Percentiles rank a stretch among this genome's conserved stretches.
phyloP scores from a whole-genome alignment of 2,113 vertebrate genomes.

The Ginglymostoma cirratum region DNA sequence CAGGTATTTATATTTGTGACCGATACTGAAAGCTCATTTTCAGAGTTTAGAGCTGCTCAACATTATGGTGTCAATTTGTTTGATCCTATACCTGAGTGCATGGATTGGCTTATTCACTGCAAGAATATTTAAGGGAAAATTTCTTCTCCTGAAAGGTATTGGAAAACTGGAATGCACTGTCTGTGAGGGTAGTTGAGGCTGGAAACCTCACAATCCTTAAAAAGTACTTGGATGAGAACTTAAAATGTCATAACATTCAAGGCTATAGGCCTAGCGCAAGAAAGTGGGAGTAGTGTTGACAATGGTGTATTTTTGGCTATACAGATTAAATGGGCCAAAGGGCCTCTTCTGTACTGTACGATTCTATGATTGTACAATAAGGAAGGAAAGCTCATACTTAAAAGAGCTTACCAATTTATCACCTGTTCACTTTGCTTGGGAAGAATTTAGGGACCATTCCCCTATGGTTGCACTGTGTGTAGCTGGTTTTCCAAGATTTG shows the following conservation, averaged over 20 bases:
- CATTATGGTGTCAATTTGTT: not conserved
- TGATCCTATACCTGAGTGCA: not conserved
- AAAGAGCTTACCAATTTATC: not conserved
- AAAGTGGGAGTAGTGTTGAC: too few relatives aligned
- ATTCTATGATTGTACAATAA: not conserved
- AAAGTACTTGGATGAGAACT: too few relatives aligned
- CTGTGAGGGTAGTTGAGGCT: too few relatives aligned
- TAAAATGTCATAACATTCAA: too few relatives aligned
- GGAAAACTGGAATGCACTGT: too few relatives aligned
- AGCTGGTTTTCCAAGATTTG: not conserved
- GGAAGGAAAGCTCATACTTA: not conserved
- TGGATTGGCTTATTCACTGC: not conserved
- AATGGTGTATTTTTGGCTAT: too few relatives aligned
- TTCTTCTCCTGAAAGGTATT: too few relatives aligned
- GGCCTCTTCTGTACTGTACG: too few relatives aligned
- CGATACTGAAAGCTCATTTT: not conserved
- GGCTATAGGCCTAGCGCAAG: too few relatives aligned
- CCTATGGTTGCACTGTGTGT: not conserved
- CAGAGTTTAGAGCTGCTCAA: not conserved
- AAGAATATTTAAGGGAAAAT: not conserved
- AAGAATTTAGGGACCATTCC: not conserved
- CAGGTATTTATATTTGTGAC: not conserved
- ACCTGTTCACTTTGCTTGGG: not conserved
- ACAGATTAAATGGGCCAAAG: too few relatives aligned
- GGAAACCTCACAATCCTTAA: too few relatives aligned